Base-by-base conservation (phyloP, 2,113 vertebrate species). In the Cheirogaleus medius region DNA sequence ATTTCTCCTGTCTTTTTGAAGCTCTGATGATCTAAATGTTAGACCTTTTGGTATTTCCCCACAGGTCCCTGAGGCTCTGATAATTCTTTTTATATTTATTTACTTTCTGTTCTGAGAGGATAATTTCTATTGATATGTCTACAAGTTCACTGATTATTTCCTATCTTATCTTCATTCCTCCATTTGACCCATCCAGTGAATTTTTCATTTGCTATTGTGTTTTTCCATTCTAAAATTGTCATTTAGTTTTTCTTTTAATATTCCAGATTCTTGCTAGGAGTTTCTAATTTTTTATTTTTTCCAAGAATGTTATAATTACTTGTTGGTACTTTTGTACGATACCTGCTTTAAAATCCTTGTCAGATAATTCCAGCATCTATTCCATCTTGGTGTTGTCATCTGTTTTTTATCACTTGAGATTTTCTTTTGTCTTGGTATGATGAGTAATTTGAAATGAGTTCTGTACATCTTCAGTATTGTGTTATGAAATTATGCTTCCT, bases 201-300 rank as follows among this genome's bases (percentile, higher is more conserved):
- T 34, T 86, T 74, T 81, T 14, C 21, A 21, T 1, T 68, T 80
- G 29, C 68, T 49, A 42, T 52, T 71, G 8, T 71, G 60, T 78
- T 91, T 56, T 68, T 44, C 10, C 76, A 25, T 80, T 86, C 42
- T 69, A 78, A n/a, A 63, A 5, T 42, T 85, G 7, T 34, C 49
- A 60, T 91, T 68, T 87, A 21, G 47, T 77, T 93, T 69, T 86
- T 47, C n/a, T 78, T 64, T 49, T 23, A 76, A 60, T 86, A 29
- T 49, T 78, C 15, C 71, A 91, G 20, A 60, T 74, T 66, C 34
- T 83, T 94, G 29, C 42, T 52, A 88, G 82, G 27, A 63, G n/a
- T 82, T 94, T 88, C 56, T 82, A 52, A 87, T 87, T 90, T 76
- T 76, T 25, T 21, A 74, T 60, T 85, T 27, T 83, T 83, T 74